Evolutionary conservation across 1,140 invertebrate genomes (phyloP).

Genomic region (Ceratina japonica): DNA sequence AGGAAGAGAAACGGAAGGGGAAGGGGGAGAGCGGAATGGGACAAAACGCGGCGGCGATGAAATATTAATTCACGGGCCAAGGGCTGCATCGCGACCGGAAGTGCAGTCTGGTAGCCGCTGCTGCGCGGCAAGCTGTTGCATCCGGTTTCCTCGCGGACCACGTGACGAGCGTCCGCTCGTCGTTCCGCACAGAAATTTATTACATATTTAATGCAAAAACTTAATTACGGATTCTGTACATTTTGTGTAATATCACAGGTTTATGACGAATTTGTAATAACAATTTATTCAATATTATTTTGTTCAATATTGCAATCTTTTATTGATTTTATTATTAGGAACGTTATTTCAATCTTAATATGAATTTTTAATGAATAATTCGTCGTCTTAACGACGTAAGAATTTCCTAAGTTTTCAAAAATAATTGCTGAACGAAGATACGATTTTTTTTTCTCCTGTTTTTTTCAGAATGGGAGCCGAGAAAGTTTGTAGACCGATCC

Average conservation of each 20-base stretch:
- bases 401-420: not conserved
- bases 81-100: constrained; percentile 69
- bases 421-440: too few relatives aligned
- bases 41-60: constrained; percentile 67
- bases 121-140: constrained; percentile 75
- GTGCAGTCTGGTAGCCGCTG: constrained; percentile 60
- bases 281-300: too few relatives aligned
- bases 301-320: too few relatives aligned
- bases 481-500: not conserved
- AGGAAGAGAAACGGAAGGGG: not conserved
- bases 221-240: too few relatives aligned
- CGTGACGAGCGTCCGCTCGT: constrained; percentile 47
- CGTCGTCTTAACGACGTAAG: too few relatives aligned
- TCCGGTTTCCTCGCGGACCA: constrained; percentile 67
- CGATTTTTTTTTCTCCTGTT: not conserved
- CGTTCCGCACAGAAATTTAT: constrained; percentile 60
- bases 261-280: too few relatives aligned
- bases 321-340: too few relatives aligned
- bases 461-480: too few relatives aligned
- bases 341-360: too few relatives aligned
- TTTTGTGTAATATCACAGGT: too few relatives aligned
- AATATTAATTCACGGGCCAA: constrained; percentile 75
- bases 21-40: constrained; percentile 29
- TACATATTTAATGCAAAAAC: too few relatives aligned
- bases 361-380: too few relatives aligned